Conservation (phyloP, 2,797 vertebrate species). For the Selene dorsalis region DNA sequence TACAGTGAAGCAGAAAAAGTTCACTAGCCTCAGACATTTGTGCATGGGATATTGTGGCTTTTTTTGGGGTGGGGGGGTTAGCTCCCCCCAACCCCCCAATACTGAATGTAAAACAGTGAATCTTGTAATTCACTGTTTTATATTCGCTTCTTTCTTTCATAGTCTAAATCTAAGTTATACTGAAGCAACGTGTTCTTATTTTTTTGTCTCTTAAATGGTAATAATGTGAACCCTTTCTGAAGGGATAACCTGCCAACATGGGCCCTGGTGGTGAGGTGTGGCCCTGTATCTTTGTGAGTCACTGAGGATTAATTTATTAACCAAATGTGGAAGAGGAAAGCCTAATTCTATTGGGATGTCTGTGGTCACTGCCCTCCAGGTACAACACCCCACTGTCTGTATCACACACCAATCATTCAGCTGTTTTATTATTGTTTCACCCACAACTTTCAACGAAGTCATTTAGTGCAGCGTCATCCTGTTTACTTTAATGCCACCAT, state of each 20-base stretch:
- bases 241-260: neutral
- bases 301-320: constrained; percentile 19
- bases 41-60: too few relatives aligned
- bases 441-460: constrained; percentile 31
- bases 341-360: neutral
- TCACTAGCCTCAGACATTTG: too few relatives aligned
- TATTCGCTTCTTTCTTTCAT: too few relatives aligned
- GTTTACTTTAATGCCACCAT: constrained; percentile 28
- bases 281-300: neutral
- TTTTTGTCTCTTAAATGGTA: neutral
- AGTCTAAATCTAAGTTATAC: neutral
- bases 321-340: neutral
- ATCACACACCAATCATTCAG: neutral
- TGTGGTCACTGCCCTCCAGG: constrained; percentile 11
- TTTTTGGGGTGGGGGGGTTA: too few relatives aligned
- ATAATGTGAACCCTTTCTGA: neutral
- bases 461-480: constrained; percentile 23
- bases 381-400: neutral
- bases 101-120: too few relatives aligned
- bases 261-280: neutral
- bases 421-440: constrained; percentile 8
- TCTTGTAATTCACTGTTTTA: too few relatives aligned
- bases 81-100: too few relatives aligned
- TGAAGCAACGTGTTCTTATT: neutral
- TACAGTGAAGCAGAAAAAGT: too few relatives aligned